Base-by-base conservation (phyloP, 2,888 invertebrate species). In the Melinaea marsaeus region DNA sequence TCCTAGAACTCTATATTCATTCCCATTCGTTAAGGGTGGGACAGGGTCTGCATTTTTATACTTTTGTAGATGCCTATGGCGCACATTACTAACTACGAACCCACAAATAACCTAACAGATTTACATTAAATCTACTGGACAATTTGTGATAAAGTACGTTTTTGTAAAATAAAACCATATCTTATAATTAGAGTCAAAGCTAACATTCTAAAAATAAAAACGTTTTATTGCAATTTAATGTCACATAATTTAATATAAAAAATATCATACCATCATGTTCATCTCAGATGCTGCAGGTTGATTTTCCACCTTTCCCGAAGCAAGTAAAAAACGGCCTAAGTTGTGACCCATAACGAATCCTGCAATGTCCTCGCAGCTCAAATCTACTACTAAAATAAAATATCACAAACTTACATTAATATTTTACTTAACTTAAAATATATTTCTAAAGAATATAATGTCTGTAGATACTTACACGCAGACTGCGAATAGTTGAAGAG, bases 221-320 rank as follows among this genome's bases (percentile, higher is more conserved):
- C 22, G 22, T 22, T 22, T 48, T 42, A 51, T 59, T 35, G 51
- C 58, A 51, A 45, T 58, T 58, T 51, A 32, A 32, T 3, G 32
- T 32, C 9, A 32, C 32, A 22, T 32, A 32, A 9, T 11, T 51
- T 32, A 2, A 51, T 22, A 13, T 51, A 42, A 9, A 3, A 51
- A 32, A 9, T 32, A 51, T 51, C 51, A 32, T 51, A 51, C 51
- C 51, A 51, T 11, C 22, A 11, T 11, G 51, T 51, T 51, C 51
- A 51, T 51, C 32, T 51, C 32, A 51, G 51, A 22, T 6, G 51
- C 51, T 11, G 51, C 32, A 32, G 51, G 51, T 32, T 32, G 32
- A 7, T 32, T 32, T 51, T 51, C 51, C 3, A 51, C 1, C 9
- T 32, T 51, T 32, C 51, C 51, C 11, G 5, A 6, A 51, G 51